These are phyloP conservation scores for Scytalopus superciliaris DNA, from an alignment of 2,113 vertebrate genomes.

Conservation along the genomic window DNA sequence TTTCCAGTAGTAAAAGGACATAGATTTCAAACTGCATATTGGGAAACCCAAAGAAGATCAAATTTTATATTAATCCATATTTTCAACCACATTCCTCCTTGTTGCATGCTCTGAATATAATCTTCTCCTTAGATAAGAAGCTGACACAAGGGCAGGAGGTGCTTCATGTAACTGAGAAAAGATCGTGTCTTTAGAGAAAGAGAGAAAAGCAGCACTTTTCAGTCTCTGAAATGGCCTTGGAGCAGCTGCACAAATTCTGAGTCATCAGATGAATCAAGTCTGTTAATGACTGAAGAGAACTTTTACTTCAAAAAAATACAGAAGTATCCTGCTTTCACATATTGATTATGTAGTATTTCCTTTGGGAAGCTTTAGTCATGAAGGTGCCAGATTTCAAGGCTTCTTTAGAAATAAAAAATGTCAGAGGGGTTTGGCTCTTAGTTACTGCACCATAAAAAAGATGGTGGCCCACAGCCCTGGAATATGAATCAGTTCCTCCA, in stretches of 20 bases:
- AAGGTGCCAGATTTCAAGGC: background rate
- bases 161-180: background rate
- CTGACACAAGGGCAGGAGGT: background rate
- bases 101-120: background rate
- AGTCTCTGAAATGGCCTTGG: background rate
- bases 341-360: background rate
- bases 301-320: background rate
- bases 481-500: background rate
- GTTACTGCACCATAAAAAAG: background rate
- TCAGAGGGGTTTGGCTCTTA: background rate
- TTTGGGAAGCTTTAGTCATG: background rate
- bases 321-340: background rate
- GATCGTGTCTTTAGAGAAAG: background rate
- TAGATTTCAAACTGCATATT: background rate
- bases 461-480: background rate
- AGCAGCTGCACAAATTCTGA: slow-evolving; percentile 20
- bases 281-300: background rate
- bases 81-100: background rate
- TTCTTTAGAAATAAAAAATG: background rate
- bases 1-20: background rate
- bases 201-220: background rate
- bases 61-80: background rate
- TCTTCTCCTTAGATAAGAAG: background rate
- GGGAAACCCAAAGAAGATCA: background rate
- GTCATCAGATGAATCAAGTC: slow-evolving; percentile 27